A percentile compares a stretch with the other conserved stretches of the same genome.
phyloP scores from a whole-genome alignment of 1,140 invertebrate species.

The Neuroterus valhalla region DNA sequence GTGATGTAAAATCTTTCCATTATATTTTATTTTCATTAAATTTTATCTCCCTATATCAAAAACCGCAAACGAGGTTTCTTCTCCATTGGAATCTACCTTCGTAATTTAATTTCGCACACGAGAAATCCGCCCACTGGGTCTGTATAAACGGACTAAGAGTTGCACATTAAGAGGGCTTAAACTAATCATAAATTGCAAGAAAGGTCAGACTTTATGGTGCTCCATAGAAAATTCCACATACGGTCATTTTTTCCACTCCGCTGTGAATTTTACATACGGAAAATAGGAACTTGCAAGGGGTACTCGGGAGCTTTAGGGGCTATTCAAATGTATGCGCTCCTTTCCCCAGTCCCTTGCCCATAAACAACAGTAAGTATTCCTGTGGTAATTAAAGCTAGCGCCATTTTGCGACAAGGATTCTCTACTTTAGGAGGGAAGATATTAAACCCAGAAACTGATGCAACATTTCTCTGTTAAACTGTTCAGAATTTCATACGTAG shows the following conservation, averaged over 20 bases:
- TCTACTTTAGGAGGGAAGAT: not conserved
- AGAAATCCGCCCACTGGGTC: conserved; percentile 14
- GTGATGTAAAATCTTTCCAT: conserved; percentile 27
- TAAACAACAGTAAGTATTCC: conserved; percentile 31
- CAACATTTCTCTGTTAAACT: not conserved
- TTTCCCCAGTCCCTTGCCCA: conserved; percentile 1
- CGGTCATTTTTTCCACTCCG: conserved; percentile 19
- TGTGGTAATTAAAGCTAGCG: conserved; percentile 24
- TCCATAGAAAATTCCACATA: conserved; percentile 17
- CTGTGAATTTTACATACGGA: not conserved
- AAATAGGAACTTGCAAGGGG: conserved; percentile 18
- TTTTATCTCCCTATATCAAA: not conserved
- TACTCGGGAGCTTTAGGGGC: conserved; percentile 16
- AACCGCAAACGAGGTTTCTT: conserved; percentile 21
- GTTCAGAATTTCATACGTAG: not conserved
- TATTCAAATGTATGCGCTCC: conserved; percentile 25
- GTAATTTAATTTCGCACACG: conserved; percentile 6
- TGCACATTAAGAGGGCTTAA: conserved; percentile 39
- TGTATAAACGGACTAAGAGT: conserved; percentile 32
- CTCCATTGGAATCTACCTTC: conserved; percentile 38
- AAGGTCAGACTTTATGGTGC: conserved; percentile 21
- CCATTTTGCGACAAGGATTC: conserved; percentile 21
- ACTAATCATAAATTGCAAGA: conserved; percentile 33
- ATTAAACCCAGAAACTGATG: not conserved
- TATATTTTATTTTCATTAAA: not conserved